Percentiles rank a stretch among this genome's conserved stretches.
Evolutionary conservation across 2,888 invertebrate species (phyloP).

Genomic region (Podabrus alpinus): DNA sequence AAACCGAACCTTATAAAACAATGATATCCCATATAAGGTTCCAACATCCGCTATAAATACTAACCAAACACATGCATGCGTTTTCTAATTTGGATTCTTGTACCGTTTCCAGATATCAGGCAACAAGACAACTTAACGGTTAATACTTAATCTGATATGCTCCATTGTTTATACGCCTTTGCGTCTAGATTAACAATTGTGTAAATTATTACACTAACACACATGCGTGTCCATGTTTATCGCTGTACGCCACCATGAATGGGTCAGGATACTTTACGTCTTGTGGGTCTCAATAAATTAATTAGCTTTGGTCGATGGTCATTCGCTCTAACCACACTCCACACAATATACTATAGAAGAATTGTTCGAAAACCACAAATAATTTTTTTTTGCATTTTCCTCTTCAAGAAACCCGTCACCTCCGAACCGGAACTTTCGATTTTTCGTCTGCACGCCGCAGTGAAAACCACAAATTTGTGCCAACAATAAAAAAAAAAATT

Average conservation of each 20-base stretch:
- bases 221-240: not conserved
- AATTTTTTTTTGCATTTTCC: no score
- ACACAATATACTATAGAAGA: not conserved
- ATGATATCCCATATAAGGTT: not conserved
- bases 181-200: not conserved
- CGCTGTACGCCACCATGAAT: not conserved
- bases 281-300: not conserved
- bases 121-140: constrained; percentile 23
- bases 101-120: constrained; percentile 24
- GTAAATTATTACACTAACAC: not conserved
- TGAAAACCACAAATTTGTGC: not conserved
- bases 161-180: constrained; percentile 3
- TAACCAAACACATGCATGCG: not conserved
- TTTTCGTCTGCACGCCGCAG: not conserved
- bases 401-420: no score
- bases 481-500: not conserved
- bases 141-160: constrained; percentile 5
- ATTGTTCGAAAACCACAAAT: no score
- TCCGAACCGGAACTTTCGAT: no score
- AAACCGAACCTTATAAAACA: not conserved
- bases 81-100: constrained; percentile 20
- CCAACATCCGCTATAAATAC: constrained; percentile 4
- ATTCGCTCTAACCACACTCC: not conserved
- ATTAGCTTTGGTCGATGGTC: not conserved
- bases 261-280: not conserved